A percentile compares a stretch with the other conserved stretches of the same genome.
Evolutionary conservation across 2,888 invertebrate genomes (phyloP).

Genomic region (Mesoligia furuncula): DNA sequence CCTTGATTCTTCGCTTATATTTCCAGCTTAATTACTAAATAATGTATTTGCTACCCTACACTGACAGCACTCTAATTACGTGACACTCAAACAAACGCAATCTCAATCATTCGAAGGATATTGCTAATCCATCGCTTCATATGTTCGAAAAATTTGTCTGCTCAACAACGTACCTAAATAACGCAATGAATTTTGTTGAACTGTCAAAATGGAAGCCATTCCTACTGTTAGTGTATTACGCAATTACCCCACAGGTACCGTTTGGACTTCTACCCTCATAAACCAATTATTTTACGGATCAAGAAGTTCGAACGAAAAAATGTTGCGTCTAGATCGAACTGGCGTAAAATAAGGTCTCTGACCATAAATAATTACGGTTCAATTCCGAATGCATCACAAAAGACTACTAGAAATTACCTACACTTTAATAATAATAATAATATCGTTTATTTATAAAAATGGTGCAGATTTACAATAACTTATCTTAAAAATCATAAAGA

Average conservation of each 20-base stretch:
- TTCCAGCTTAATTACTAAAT: constrained; percentile 4
- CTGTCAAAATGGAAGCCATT: not conserved
- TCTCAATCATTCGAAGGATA: not conserved
- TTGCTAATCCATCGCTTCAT: not conserved
- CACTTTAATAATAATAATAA: no score
- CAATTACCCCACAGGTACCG: not conserved
- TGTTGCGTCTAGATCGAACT: constrained; percentile 31
- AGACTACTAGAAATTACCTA: constrained; percentile 36
- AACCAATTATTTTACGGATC: constrained; percentile 48
- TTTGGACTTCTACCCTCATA: constrained; percentile 26
- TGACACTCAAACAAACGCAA: not conserved
- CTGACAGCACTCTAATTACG: not conserved
- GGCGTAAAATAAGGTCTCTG: constrained; percentile 39
- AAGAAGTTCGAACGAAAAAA: constrained; percentile 26
- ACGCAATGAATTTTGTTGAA: not conserved
- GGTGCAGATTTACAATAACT: no score
- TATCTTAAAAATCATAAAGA: no score
- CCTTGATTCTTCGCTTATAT: not conserved
- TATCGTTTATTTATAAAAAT: no score
- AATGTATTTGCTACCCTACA: constrained; percentile 7
- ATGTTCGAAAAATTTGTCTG: not conserved
- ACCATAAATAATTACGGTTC: constrained; percentile 47
- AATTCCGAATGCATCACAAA: constrained; percentile 42
- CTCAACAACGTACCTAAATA: no score
- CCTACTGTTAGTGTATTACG: not conserved